These are phyloP conservation scores for Mustela nigripes DNA, from an alignment of 2,113 vertebrate genomes.

Conservation along the genomic window DNA sequence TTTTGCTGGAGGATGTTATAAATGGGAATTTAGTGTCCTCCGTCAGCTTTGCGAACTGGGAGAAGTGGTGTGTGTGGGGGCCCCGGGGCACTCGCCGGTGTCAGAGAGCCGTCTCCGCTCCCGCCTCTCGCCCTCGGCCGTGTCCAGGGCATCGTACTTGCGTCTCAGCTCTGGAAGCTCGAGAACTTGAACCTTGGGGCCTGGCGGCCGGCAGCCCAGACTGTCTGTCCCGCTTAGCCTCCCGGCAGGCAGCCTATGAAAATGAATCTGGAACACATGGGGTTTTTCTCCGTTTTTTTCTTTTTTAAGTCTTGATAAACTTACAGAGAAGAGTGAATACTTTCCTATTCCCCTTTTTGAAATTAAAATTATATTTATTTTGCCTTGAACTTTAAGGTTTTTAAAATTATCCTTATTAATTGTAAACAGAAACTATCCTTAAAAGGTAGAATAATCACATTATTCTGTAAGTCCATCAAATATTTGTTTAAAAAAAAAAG, in stretches of 20 bases:
- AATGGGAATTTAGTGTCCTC: constrained; percentile 99
- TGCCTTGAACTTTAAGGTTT: neutral
- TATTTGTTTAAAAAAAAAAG: neutral
- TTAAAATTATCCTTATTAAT: constrained; percentile 1
- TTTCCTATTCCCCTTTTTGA: neutral
- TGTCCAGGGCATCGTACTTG: neutral
- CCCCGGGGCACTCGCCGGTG: neutral
- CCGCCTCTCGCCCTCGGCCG: neutral
- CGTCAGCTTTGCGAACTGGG: constrained; percentile 96
- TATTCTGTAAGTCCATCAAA: neutral
- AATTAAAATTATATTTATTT: constrained; percentile 35
- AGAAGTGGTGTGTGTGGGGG: constrained; percentile 95
- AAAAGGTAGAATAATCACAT: neutral
- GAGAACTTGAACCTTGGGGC: neutral
- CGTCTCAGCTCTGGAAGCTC: neutral
- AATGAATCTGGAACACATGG: neutral
- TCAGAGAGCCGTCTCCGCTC: accelerated
- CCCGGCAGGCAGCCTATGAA: neutral
- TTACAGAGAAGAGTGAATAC: neutral
- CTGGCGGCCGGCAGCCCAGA: neutral
- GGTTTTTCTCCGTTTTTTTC: neutral
- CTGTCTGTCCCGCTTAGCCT: neutral
- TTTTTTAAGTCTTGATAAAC: neutral
- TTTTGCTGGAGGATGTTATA: constrained; percentile 99
- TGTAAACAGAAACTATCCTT: neutral